Percentiles rank a stretch among this genome's conserved stretches.
Evolutionary conservation across 2,888 invertebrate genomes (phyloP).

Genomic region (Ypsolopha scabrella): DNA sequence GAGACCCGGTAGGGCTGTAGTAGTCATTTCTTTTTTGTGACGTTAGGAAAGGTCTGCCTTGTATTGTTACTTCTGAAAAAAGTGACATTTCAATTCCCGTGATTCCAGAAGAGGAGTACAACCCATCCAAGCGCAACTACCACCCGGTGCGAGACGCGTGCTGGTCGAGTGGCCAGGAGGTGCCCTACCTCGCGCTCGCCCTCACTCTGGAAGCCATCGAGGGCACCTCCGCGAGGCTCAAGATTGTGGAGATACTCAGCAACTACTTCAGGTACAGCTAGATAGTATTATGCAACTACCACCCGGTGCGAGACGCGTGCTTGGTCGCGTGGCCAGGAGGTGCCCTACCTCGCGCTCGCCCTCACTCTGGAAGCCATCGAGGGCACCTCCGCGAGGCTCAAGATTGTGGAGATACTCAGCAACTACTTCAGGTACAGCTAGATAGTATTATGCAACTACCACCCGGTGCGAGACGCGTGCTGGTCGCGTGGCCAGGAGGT

Average conservation of each 20-base stretch:
- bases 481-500: constrained; percentile 84
- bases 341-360: constrained; percentile 94
- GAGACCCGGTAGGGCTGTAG: neutral
- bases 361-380: constrained; percentile 93
- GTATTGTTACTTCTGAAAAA: neutral
- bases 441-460: no score
- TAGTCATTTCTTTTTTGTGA: no score
- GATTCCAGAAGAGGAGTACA: constrained; percentile 60
- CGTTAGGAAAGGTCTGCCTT: no score
- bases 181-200: constrained; percentile 94
- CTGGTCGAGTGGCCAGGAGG: constrained; percentile 81
- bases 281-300: no score
- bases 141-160: constrained; percentile 86
- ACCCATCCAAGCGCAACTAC: constrained; percentile 79
- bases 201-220: constrained; percentile 93
- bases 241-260: constrained; percentile 90
- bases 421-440: constrained; percentile 85
- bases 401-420: constrained; percentile 90
- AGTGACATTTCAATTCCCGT: neutral
- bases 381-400: constrained; percentile 83
- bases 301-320: constrained; percentile 61
- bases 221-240: constrained; percentile 83
- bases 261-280: constrained; percentile 83
- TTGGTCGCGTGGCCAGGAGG: constrained; percentile 82
- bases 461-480: constrained; percentile 85